Evolutionary conservation across 2,797 vertebrate genomes (phyloP).

Genomic region (Alcedo atthis): DNA sequence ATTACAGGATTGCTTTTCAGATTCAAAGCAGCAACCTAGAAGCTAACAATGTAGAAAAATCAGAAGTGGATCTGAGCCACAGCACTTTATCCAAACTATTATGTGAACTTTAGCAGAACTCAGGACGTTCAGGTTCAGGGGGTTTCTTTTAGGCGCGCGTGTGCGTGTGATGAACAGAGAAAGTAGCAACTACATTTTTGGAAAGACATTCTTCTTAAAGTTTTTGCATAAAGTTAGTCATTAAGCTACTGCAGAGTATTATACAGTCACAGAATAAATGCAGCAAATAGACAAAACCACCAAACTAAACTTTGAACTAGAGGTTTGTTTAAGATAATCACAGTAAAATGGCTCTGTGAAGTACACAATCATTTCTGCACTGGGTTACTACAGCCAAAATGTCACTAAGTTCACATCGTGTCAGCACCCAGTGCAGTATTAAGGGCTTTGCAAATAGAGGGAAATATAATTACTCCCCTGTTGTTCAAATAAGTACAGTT

Average conservation of each 20-base stretch:
- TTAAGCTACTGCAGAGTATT: background rate
- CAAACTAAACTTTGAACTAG: background rate
- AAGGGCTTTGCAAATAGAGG: background rate
- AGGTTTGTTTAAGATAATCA: background rate
- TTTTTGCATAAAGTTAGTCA: background rate
- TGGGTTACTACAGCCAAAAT: background rate
- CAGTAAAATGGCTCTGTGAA: background rate
- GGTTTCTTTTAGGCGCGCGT: background rate
- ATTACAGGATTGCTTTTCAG: constrained; percentile 25
- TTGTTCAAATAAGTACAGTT: background rate
- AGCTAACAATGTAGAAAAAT: constrained; percentile 1
- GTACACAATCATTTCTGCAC: background rate
- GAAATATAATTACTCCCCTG: background rate
- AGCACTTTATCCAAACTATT: constrained; percentile 11
- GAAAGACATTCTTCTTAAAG: background rate
- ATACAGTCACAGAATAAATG: background rate
- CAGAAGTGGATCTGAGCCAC: constrained; percentile 3
- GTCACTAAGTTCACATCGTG: background rate
- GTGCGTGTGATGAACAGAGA: background rate
- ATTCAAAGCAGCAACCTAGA: constrained; percentile 9
- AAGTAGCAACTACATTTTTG: background rate
- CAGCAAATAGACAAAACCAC: background rate
- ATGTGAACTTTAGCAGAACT: constrained; percentile 20
- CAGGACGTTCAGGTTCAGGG: background rate
- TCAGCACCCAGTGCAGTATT: background rate